Base-by-base conservation (phyloP, 2,113 vertebrate species). In the Peromyscus leucopus region DNA sequence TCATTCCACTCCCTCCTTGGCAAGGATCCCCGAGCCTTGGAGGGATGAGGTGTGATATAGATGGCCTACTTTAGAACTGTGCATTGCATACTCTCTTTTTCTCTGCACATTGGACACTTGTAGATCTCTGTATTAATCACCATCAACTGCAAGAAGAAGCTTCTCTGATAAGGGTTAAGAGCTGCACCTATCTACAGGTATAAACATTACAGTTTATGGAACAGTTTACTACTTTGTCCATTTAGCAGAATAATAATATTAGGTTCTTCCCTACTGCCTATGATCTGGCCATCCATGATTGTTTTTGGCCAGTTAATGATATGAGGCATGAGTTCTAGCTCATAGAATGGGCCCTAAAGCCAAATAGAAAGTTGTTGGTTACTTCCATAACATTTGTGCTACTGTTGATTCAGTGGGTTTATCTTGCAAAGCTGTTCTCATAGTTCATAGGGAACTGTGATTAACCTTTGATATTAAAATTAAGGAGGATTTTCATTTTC, bases 401-500 rank as follows among this genome's bases (percentile, higher is more conserved):
- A 36, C 17, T 86, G 11, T 67, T 86, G 8, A 67, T 36, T 33
- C 17, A 33, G 12, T 48, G 28, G 31, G 17, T 67, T 48, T 86
- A 36, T 86, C 28, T 86, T 48, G 63, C 9, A 22, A 86, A 67
- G 61, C 48, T 67, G 28, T 36, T 86, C 36, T 48, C 28, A 22
- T 46, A 85, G 39, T 28, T 65, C n/a, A 63, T 31, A 67, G 28
- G 42, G 28, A 86, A 86, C 9, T 48, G 17, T 86, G 5, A 42
- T 82, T 92, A 82, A 76, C 71, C 78, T 76, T 31, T 85, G 42
- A 71, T 90, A 36, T 17, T 86, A 31, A 94, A n/a, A 90, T 91
- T 65, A 94, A 83, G 24, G 65, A 93, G 12, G 12, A 59, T 82
- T 90, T 94, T 72, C n/a, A 71, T 94, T 90, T 92, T 7, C 59